phyloP scores from a whole-genome alignment of 2,113 vertebrate genomes.

The Callospermophilus lateralis region DNA sequence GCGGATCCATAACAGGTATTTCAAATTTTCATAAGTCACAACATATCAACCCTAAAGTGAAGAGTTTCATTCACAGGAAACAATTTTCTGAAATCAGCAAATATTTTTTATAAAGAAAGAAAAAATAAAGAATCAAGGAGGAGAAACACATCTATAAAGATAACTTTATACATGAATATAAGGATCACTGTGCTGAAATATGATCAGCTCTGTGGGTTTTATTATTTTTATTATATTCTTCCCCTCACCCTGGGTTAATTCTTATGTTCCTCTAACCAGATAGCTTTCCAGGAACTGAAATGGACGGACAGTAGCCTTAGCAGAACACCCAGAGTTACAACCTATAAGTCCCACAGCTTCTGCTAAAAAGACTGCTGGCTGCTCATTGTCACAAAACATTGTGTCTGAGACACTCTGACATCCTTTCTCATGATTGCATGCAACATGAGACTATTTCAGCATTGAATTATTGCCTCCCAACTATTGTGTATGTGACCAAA shows the following conservation, averaged over 20 bases:
- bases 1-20: slow-evolving; percentile 88
- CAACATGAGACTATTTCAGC: slow-evolving; percentile 43
- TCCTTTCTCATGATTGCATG: slow-evolving; percentile 69
- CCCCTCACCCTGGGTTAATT: slow-evolving; percentile 45
- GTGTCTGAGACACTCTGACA: slow-evolving; percentile 56
- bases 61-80: slow-evolving; percentile 86
- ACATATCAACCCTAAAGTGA: slow-evolving; percentile 86
- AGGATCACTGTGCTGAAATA: slow-evolving; percentile 50
- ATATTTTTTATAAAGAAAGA: slow-evolving; percentile 64
- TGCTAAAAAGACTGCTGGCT: slow-evolving; percentile 24
- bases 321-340: neutral
- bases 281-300: neutral
- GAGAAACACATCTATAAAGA: slow-evolving; percentile 31
- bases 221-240: slow-evolving; percentile 36
- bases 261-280: neutral
- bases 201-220: slow-evolving; percentile 23
- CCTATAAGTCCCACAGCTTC: neutral
- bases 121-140: slow-evolving; percentile 57
- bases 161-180: slow-evolving; percentile 71
- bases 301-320: neutral
- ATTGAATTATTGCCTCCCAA: slow-evolving; percentile 40
- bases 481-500: neutral
- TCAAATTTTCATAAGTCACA: slow-evolving; percentile 90
- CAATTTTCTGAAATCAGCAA: slow-evolving; percentile 84
- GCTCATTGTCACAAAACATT: slow-evolving; percentile 66